phyloP scores from a whole-genome alignment of 2,888 invertebrate genomes.

The Callinectes sapidus region DNA sequence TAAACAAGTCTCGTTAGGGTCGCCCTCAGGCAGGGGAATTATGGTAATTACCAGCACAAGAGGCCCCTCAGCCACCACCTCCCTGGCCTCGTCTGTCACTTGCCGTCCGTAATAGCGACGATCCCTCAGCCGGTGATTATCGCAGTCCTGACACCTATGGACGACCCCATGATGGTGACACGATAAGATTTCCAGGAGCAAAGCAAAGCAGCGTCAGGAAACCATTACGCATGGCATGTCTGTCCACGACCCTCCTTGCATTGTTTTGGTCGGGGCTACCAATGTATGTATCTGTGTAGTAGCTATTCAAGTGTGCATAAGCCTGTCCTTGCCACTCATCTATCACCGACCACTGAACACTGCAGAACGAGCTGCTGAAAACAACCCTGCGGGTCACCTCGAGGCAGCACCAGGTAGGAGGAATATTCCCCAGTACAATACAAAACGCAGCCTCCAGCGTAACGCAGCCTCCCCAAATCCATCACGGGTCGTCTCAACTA shows the following conservation, averaged over 20 bases:
- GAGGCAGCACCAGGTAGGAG: neutral
- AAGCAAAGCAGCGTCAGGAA: neutral
- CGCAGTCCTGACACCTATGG: neutral
- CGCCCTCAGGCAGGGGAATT: constrained; percentile 45
- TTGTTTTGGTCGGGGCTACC: neutral
- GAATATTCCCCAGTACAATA: neutral
- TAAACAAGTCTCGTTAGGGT: constrained; percentile 63
- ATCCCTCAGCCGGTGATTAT: constrained; percentile 30
- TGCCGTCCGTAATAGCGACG: constrained; percentile 51
- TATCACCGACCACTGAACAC: neutral
- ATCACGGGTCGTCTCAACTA: neutral
- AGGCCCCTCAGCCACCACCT: constrained; percentile 50
- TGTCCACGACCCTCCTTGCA: neutral
- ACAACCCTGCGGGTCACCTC: neutral
- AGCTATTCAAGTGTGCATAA: neutral
- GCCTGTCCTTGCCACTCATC: neutral
- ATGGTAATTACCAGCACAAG: constrained; percentile 57
- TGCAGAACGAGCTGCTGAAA: neutral
- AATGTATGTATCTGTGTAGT: neutral
- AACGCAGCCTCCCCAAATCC: neutral
- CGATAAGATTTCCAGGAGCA: constrained; percentile 15
- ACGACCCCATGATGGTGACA: neutral
- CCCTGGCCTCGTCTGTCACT: constrained; percentile 50
- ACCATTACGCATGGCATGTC: neutral
- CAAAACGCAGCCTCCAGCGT: neutral